These are phyloP conservation scores for Chrysochloris asiatica DNA, from an alignment of 2,113 vertebrate genomes.

Conservation along the genomic window DNA sequence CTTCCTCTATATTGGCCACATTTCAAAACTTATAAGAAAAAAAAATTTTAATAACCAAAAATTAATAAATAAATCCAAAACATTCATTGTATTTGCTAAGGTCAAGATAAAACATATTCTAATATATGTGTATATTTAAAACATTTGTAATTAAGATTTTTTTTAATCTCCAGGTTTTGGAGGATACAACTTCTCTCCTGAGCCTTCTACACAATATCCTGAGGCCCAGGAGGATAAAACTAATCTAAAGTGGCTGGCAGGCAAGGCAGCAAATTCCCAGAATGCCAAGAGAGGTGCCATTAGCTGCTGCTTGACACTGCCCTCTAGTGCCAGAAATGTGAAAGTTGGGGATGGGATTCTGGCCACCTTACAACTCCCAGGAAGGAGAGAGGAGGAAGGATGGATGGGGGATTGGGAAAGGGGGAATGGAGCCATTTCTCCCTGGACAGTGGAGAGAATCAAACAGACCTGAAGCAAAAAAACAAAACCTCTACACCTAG, in stretches of 20 bases:
- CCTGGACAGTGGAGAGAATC: background rate
- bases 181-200: background rate
- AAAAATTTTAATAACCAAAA: background rate
- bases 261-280: constrained; percentile 33
- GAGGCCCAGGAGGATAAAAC: background rate
- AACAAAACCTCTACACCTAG: too few species aligned
- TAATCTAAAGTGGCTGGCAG: background rate
- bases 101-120: constrained; percentile 20
- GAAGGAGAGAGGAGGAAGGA: too few species aligned
- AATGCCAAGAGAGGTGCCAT: constrained; percentile 3
- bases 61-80: constrained; percentile 14
- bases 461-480: background rate
- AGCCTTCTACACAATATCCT: background rate
- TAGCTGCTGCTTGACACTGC: background rate
- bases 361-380: background rate
- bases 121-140: background rate
- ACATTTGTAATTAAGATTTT: constrained; percentile 3
- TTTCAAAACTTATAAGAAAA: constrained; percentile 17
- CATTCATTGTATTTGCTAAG: background rate
- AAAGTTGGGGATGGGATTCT: background rate
- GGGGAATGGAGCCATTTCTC: background rate
- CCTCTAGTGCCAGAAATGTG: background rate
- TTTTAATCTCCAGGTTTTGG: background rate
- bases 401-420: too few species aligned
- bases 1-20: background rate